These are phyloP conservation scores for Dermochelys coriacea DNA, from an alignment of 2,797 vertebrate genomes.

Conservation along the genomic window DNA sequence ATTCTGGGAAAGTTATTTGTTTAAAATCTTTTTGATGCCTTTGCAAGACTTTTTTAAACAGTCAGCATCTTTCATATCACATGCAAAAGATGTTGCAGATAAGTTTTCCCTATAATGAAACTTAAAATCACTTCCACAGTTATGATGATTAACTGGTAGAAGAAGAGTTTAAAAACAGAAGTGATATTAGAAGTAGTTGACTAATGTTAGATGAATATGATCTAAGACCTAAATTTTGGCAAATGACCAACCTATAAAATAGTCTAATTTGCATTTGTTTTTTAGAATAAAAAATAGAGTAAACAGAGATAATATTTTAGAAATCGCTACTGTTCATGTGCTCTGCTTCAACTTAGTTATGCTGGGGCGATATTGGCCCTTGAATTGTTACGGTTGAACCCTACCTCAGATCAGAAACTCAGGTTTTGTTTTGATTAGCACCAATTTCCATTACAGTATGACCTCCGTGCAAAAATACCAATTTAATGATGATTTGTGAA, in stretches of 20 bases:
- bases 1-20: background rate
- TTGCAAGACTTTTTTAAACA: background rate
- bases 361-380: rapidly evolving
- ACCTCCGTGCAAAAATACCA: background rate
- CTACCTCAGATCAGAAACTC: rapidly evolving
- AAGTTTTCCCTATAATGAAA: background rate
- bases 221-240: background rate
- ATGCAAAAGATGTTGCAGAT: background rate
- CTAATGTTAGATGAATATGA: background rate
- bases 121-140: background rate
- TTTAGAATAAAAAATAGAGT: background rate
- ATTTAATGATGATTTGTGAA: background rate
- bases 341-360: background rate
- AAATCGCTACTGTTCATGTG: background rate
- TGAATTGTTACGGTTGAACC: background rate
- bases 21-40: background rate
- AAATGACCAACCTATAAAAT: background rate
- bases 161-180: background rate
- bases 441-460: background rate
- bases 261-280: background rate
- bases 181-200: background rate
- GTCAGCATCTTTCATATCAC: background rate
- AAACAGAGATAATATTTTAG: background rate
- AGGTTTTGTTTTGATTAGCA: background rate
- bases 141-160: background rate